Evolutionary conservation across 2,888 invertebrate species (phyloP).

Genomic region (Leuctra nigra): DNA sequence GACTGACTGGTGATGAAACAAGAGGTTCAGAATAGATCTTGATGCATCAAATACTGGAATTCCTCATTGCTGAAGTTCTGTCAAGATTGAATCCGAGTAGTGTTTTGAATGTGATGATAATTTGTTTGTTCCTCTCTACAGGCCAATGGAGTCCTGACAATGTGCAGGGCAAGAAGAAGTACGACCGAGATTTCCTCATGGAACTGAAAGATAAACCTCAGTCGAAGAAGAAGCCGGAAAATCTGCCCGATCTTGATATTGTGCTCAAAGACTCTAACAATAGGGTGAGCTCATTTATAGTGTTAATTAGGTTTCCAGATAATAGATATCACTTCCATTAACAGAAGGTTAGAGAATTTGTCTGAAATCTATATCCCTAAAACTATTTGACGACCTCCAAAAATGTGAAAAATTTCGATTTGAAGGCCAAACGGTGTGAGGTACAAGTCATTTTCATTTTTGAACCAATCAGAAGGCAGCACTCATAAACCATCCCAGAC

Average conservation of each 20-base stretch:
- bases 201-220: slow-evolving; percentile 66
- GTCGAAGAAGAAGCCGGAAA: slow-evolving; percentile 65
- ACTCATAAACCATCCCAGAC: no score
- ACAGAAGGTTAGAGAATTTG: no score
- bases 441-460: no score
- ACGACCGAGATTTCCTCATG: slow-evolving; percentile 73
- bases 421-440: no score
- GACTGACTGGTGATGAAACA: slow-evolving; percentile 18
- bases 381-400: no score
- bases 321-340: no score
- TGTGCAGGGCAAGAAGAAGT: slow-evolving; percentile 70
- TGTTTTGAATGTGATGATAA: neutral
- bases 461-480: no score
- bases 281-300: slow-evolving; percentile 19
- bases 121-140: slow-evolving; percentile 26
- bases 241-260: slow-evolving; percentile 58
- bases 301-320: neutral
- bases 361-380: neutral
- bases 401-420: no score
- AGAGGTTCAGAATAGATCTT: slow-evolving; percentile 12
- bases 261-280: slow-evolving; percentile 46
- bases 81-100: no score
- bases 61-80: neutral
- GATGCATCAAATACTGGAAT: slow-evolving; percentile 6
- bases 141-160: slow-evolving; percentile 88